Evolutionary conservation across 2,888 invertebrate genomes (phyloP), one percentile per base, ranked within the genome.

Genomic region (Cecidostiba fungosa): DNA sequence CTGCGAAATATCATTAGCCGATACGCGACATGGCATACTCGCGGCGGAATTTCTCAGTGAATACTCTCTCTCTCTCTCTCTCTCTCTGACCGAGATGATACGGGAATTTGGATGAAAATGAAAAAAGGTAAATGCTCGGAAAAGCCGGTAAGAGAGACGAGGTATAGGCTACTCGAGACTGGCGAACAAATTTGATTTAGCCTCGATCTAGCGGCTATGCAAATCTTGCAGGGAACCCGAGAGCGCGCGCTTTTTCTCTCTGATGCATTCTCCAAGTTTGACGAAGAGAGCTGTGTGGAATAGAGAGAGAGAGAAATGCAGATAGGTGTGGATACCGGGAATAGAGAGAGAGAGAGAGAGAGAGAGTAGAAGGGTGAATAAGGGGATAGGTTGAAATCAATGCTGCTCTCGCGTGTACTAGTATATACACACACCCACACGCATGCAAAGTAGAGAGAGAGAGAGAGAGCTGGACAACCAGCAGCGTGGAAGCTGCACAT

Each of bases 1-100:
- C 90, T 90, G 91, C 90, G 90, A 92, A 92, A 93, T 92, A 91
- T 92, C 92, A 92, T 92, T 92, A 92, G 89, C 90, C 69, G 80
- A 66, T 77, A 62, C 77, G 72, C 50, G 82, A 78, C 84, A 76
- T 70, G 69, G 50, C 82, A n/a, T 80, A 50, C 73, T 47, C 66
- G 47, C 59, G 77, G 62, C 70, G n/a, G n/a, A n/a, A 77, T 82
- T 72, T 26, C 66, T 39, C 80, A n/a, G 29, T 88, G 83, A 86
- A 88, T 89, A 87, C 88, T 85, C 79, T 29, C 66, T 29, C 69
- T 43, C 86, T 39, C 76, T 78, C 77, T 32, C 66, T 5, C 72
- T 23, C 32, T 77, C 43, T 26, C 29, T 10, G 66, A 8, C 77
- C 12, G 12, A 1, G 69, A 26, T n/a, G 69, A 32, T 16, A 19